Base-by-base conservation (phyloP, 2,888 invertebrate genomes). In the Zaprionus lineosus region DNA sequence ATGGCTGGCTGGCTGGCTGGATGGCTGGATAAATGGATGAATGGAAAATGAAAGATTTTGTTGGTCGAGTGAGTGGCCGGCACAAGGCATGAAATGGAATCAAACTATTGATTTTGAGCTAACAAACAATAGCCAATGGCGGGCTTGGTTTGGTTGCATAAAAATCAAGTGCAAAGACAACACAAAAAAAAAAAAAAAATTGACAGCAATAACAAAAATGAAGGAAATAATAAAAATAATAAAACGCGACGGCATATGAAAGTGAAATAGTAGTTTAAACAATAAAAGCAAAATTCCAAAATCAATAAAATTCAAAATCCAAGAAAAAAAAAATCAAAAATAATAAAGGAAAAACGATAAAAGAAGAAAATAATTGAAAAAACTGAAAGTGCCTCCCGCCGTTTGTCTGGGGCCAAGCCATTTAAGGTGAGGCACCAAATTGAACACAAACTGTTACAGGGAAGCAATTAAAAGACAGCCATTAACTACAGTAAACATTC, bases 381-480 rank as follows among this genome's bases (percentile, higher is more conserved):
- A 70, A 72, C 29, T 46, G 62, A 79, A 63, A 79, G 77, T 64
- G 67, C 56, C 39, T 33, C 62, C 48, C 51, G 51, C 55, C 34
- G 36, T 16, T 19, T 12, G 19, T 44, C 50, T 5, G 5, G 9
- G 5, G 31, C 31, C 31, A 31, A 4, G 15, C 34, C 34, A 55
- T 63, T 69, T 53, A 28, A 75, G 75, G 62, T 55, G 67, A 47
- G 59, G 67, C 59, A 50, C 18, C 37, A 34, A 59, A 59, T 40
- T 44, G 44, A 59, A 53, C 24, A 48, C 37, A 52, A 53, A 69
- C 61, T 69, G 62, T 63, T 71, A 37, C 61, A 59, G 57, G 43
- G 47, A 60, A 68, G 61, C 79, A 76, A 76, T 76, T 76, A 75
- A 76, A 63, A 68, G 46, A 15, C 58, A 41, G 34, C 77, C 77